A percentile compares a stretch with the other conserved stretches of the same genome.
phyloP scores from a whole-genome alignment of 1,140 invertebrate genomes.

The Wiebesia pumilae region DNA sequence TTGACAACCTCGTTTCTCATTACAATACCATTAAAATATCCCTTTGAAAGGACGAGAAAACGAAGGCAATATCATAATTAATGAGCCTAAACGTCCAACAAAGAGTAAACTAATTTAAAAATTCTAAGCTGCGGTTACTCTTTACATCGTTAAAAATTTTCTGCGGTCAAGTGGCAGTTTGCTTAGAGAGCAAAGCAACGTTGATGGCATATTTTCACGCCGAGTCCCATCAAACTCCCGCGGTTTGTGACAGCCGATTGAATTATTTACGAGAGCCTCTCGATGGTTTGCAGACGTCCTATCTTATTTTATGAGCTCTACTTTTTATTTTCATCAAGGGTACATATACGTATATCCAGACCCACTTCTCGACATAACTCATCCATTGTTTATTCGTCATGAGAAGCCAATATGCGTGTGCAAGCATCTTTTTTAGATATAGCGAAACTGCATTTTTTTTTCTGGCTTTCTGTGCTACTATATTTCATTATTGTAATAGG shows the following conservation, averaged over 20 bases:
- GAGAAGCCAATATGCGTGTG: slow-evolving; percentile 9
- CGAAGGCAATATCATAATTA: too few species aligned
- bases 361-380: slow-evolving; percentile 33
- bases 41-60: too few species aligned
- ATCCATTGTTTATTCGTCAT: slow-evolving; percentile 49
- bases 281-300: slow-evolving; percentile 22
- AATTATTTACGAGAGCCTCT: slow-evolving; percentile 51
- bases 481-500: slow-evolving; percentile 54
- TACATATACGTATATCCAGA: not conserved
- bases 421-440: slow-evolving; percentile 13
- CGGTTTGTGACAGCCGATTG: slow-evolving; percentile 45
- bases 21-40: too few species aligned
- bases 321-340: slow-evolving; percentile 42
- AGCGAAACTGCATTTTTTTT: slow-evolving; percentile 51
- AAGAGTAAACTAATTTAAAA: not conserved
- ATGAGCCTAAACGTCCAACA: too few species aligned
- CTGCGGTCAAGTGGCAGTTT: not conserved
- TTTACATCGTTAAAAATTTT: not conserved
- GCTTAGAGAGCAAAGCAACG: not conserved
- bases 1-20: too few species aligned
- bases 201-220: slow-evolving; percentile 48
- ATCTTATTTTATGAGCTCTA: slow-evolving; percentile 50
- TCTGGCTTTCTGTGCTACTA: slow-evolving; percentile 38
- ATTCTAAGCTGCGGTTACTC: not conserved
- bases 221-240: slow-evolving; percentile 49